Conservation (phyloP, 1,140 invertebrate species). For the Apolygus lucorum region DNA sequence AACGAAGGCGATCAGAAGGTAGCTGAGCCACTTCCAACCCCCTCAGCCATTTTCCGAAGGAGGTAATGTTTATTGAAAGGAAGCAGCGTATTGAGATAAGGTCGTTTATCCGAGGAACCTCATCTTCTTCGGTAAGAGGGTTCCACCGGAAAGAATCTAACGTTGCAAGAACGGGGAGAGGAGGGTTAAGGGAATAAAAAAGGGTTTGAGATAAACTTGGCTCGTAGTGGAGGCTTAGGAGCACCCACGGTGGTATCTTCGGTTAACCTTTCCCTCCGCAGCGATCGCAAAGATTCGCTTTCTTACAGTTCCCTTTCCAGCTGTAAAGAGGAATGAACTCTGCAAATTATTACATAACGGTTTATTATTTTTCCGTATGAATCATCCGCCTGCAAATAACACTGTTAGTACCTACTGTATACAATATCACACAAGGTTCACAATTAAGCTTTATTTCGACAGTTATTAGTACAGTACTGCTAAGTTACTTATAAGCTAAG, state of each 20-base stretch:
- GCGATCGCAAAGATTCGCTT: background rate
- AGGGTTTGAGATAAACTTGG: background rate
- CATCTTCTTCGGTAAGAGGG: background rate
- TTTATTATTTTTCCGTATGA: too few relatives aligned
- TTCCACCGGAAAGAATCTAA: background rate
- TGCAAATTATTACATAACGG: too few relatives aligned
- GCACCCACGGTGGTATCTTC: background rate
- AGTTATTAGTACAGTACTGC: too few relatives aligned
- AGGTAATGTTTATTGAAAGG: constrained; percentile 15
- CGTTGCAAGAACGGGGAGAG: background rate
- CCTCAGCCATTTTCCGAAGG: too few relatives aligned
- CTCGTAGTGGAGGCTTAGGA: too few relatives aligned
- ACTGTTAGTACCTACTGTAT: too few relatives aligned
- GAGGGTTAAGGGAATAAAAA: background rate
- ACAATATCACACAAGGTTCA: too few relatives aligned
- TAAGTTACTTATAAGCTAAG: too few relatives aligned
- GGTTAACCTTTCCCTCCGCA: constrained; percentile 3
- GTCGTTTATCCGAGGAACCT: constrained; percentile 15
- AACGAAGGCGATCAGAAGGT: background rate
- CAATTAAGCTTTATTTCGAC: too few relatives aligned
- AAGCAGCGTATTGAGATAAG: constrained; percentile 14
- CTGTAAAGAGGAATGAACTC: background rate
- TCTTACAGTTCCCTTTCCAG: background rate
- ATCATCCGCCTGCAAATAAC: too few relatives aligned
- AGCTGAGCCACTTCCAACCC: constrained; percentile 9